phyloP scores from a whole-genome alignment of 2,797 vertebrate genomes.

The Hippoglossus hippoglossus region DNA sequence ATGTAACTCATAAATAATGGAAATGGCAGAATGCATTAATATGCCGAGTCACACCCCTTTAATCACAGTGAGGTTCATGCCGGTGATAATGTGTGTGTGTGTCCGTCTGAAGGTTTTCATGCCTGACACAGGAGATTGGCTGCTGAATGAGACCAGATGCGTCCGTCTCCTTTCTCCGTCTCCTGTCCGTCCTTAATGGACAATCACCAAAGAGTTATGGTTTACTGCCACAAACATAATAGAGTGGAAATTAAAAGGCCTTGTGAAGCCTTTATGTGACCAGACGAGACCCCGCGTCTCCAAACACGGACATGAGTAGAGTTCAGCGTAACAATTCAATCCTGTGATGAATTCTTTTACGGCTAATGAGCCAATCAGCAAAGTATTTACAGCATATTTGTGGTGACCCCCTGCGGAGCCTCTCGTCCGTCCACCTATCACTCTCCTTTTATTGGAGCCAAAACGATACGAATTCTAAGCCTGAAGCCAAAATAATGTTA shows the following conservation, averaged over 20 bases:
- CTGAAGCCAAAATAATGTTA: too few species aligned
- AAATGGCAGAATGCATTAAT: slow-evolving; percentile 58
- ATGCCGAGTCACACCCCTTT: slow-evolving; percentile 77
- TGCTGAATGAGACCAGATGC: slow-evolving; percentile 71
- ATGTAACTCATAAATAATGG: slow-evolving; percentile 76
- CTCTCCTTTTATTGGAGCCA: not conserved
- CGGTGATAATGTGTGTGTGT: slow-evolving; percentile 38
- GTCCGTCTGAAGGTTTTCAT: slow-evolving; percentile 41
- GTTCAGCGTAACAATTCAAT: not conserved
- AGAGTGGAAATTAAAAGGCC: slow-evolving; percentile 65
- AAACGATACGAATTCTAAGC: too few species aligned
- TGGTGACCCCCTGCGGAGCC: not conserved
- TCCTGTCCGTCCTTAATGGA: slow-evolving; percentile 54
- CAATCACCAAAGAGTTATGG: slow-evolving; percentile 75
- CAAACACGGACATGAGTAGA: slow-evolving; percentile 3
- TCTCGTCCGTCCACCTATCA: not conserved
- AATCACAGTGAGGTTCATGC: slow-evolving; percentile 57
- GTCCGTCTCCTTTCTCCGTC: slow-evolving; percentile 23
- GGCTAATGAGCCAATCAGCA: slow-evolving; percentile 7
- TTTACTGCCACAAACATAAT: slow-evolving; percentile 66
- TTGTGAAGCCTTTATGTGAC: slow-evolving; percentile 53
- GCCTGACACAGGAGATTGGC: slow-evolving; percentile 52
- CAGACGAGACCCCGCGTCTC: slow-evolving; percentile 68
- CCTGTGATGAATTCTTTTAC: not conserved
- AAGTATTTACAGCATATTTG: not conserved